Base-by-base conservation (phyloP, 1,140 invertebrate genomes). In the Heliconius nattereri region DNA sequence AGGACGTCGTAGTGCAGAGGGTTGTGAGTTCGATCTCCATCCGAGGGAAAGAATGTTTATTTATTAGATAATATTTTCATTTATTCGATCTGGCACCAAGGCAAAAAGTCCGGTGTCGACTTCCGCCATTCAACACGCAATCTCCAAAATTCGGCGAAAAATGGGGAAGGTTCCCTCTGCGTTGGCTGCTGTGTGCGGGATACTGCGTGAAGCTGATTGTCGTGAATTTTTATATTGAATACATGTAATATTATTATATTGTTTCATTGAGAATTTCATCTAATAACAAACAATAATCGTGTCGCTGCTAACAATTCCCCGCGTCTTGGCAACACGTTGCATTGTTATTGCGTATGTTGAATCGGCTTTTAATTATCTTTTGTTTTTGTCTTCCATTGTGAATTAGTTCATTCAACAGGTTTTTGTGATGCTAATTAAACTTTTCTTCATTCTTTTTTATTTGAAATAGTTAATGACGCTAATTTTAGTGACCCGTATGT, bases 321-420 rank as follows among this genome's bases (percentile, higher is more conserved):
- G 60, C 60, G 11, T 16, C 60, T 66, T 66, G 60, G 23, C 35
- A 79, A 75, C 73, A 54, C 66, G 66, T 80, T 81, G 54, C 76
- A 81, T 77, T 81, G 75, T 78, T 73, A 54, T 78, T 72, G 71
- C 71, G 37, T 75, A 26, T 57, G 77, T 73, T 78, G 71, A 78
- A 73, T 78, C 71, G 45, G 23, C 40, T 77, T 77, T 89, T 88
- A 88, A 90, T 89, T 90, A 87, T 89, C 87, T 88, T 89, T 90
- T 90, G 86, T 90, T 87, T 87, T 85, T 84, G 80, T 79, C 76
- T 86, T 82, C 86, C 86, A 89, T 87, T 90, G 87, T 86, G 86
- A 86, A 90, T 87, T 90, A 86, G 85, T 80, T 81, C 83, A 90
- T 88, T 89, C 82, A 90, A 84, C 82, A 86, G 88, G 83, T 89